Percentiles rank a stretch among this genome's conserved stretches.
phyloP scores from a whole-genome alignment of 2,113 vertebrate genomes.

The Noctilio leporinus region DNA sequence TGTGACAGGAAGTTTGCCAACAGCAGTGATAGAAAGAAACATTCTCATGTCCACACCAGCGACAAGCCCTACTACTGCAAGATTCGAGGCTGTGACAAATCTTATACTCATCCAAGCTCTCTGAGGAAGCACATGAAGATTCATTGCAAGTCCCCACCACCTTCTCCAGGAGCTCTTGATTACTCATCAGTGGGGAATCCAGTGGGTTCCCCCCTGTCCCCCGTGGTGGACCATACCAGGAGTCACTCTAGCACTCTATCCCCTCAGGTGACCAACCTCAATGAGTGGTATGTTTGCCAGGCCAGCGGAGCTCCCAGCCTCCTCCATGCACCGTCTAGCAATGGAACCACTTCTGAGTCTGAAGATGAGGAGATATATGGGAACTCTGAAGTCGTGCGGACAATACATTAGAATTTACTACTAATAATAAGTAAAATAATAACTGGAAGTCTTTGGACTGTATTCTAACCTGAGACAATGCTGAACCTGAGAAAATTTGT shows the following conservation, averaged over 20 bases:
- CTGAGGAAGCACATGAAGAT: constrained; percentile 98
- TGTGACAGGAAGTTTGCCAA: constrained; percentile 98
- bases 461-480: constrained; percentile 48
- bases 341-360: constrained; percentile 88
- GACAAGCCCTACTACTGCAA: constrained; percentile 99
- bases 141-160: constrained; percentile 96
- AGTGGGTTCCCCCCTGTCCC: constrained; percentile 85
- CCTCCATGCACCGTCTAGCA: constrained; percentile 91
- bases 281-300: constrained; percentile 98
- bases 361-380: constrained; percentile 91
- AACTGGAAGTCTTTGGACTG: constrained; percentile 30
- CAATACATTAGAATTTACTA: constrained; percentile 86
- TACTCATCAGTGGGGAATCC: constrained; percentile 81
- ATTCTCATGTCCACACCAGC: constrained; percentile 95
- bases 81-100: constrained; percentile 95
- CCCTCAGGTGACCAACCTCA: constrained; percentile 96
- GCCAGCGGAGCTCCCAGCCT: constrained; percentile 87
- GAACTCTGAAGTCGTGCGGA: constrained; percentile 85
- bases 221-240: constrained; percentile 80
- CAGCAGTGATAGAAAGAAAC: constrained; percentile 97
- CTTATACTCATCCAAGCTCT: constrained; percentile 97
- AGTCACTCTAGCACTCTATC: constrained; percentile 86
- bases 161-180: constrained; percentile 82
- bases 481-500: constrained; percentile 52
- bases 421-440: not conserved